Evolutionary conservation across 35 echinoderm and acorn worm genomes (phyloP), one percentile per base, ranked within the genome.

Genomic region (Chiridota heheva): DNA sequence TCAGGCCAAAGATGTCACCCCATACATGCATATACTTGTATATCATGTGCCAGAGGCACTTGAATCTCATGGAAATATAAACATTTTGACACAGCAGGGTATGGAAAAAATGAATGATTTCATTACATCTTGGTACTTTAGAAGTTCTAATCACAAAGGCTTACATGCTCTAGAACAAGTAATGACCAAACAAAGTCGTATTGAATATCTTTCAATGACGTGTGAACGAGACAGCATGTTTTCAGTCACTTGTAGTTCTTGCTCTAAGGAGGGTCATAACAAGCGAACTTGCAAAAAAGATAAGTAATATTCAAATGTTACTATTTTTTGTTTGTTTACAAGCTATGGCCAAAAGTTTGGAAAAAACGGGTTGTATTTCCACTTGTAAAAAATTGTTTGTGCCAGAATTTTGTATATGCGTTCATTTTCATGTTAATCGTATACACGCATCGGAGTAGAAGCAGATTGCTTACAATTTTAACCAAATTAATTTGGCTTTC

Each of bases 21-120:
- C 82, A 58, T 74, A 85, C 35, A 85, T 85, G 82, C 82, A 85
- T 73, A 40, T 71, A 28, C 37, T 84, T 24, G 60, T 72, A 37
- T 57, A 73, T 38, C 82, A 84, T 72, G 31, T 84, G n/a, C 67
- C 65, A 1, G 81, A 84, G 42, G 63, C 67, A 56, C 20, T 84
- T 2, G 20, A 53, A 33, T 13, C 17, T 26, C 82, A 84, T 60
- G 67, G 82, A 13, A 53, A 71, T 73, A 84, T 84, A 13, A 65
- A 44, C 46, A 2, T 42, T 28, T 81, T 81, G 41, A 65, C 78
- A 5, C 78, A 66, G 39, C 78, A 81, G 45, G 60, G 29, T 42
- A 44, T 81, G 34, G 78, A 81, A 62, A 81, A 81, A 37, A 35
- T 81, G 36, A 81, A 81, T 66, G 78, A 81, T 26, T n/a, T 20